phyloP scores from a whole-genome alignment of 2,113 vertebrate species.

The Lutjanus erythropterus region DNA sequence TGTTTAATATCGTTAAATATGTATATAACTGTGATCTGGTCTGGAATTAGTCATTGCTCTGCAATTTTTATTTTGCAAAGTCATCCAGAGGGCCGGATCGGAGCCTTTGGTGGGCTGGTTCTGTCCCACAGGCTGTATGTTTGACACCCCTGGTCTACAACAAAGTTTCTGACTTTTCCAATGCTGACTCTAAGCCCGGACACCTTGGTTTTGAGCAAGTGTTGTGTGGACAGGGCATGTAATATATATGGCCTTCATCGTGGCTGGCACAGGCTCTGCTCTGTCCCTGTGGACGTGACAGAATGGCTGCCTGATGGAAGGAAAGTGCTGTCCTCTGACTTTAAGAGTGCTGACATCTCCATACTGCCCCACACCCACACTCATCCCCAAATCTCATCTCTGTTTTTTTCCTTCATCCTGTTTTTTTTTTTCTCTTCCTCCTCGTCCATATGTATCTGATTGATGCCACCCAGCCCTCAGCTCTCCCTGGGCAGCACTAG shows the following conservation, averaged over 20 bases:
- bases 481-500: conserved; percentile 25
- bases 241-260: conserved; percentile 65
- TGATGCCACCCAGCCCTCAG: conserved; percentile 46
- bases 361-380: conserved; percentile 28
- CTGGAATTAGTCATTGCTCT: too few relatives aligned
- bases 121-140: too few relatives aligned
- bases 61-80: too few relatives aligned
- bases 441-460: conserved; percentile 47
- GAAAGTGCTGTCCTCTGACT: conserved; percentile 78
- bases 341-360: conserved; percentile 81
- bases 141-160: too few relatives aligned
- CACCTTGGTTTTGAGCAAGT: conserved; percentile 44
- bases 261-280: conserved; percentile 48
- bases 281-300: conserved; percentile 67
- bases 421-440: conserved; percentile 12
- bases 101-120: too few relatives aligned
- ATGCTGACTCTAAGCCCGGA: conserved; percentile 47
- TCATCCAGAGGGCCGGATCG: too few relatives aligned
- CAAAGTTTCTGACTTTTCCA: conserved; percentile 39
- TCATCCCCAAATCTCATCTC: conserved; percentile 22
- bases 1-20: too few relatives aligned
- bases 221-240: conserved; percentile 66
- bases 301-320: conserved; percentile 56
- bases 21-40: too few relatives aligned
- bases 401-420: neutral